phyloP scores from a whole-genome alignment of 1,140 invertebrate genomes.

The Heliconius nattereri region DNA sequence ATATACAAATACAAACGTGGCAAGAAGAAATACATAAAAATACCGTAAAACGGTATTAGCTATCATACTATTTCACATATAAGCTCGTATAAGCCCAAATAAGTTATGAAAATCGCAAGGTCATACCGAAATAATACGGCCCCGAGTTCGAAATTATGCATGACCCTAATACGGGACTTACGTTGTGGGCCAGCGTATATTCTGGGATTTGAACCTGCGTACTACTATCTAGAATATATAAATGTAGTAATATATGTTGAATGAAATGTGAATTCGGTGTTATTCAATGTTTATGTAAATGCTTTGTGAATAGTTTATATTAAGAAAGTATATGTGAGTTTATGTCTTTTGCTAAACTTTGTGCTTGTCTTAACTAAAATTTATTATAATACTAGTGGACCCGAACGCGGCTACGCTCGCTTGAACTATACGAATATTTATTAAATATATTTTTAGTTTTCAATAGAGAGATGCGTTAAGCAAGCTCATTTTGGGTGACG shows the following conservation, averaged over 20 bases:
- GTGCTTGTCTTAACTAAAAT: too few relatives aligned
- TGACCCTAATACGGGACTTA: slow-evolving; percentile 37
- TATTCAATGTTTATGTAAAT: not conserved
- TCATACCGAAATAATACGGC: slow-evolving; percentile 33
- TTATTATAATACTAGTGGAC: too few relatives aligned
- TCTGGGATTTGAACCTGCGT: slow-evolving; percentile 15
- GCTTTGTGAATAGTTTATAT: too few relatives aligned
- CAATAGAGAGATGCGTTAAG: too few relatives aligned
- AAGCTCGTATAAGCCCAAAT: slow-evolving; percentile 18
- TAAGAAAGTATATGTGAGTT: too few relatives aligned
- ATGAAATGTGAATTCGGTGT: not conserved
- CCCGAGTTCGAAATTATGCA: slow-evolving; percentile 37
- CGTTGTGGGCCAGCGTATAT: slow-evolving; percentile 38
- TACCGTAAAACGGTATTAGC: slow-evolving; percentile 11
- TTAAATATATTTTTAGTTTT: too few relatives aligned
- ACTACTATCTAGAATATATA: not conserved
- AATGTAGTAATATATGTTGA: not conserved
- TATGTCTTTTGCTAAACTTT: too few relatives aligned
- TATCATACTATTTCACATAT: slow-evolving; percentile 17
- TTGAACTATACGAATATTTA: too few relatives aligned
- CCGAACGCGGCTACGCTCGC: too few relatives aligned
- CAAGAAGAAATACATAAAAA: not conserved
- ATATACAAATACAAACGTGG: not conserved
- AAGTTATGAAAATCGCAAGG: slow-evolving; percentile 34
- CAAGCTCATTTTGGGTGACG: too few relatives aligned